Percentiles rank a stretch among this genome's conserved stretches.
Evolutionary conservation across 2,797 vertebrate species (phyloP).

Genomic region (Lithobates sylvaticus): DNA sequence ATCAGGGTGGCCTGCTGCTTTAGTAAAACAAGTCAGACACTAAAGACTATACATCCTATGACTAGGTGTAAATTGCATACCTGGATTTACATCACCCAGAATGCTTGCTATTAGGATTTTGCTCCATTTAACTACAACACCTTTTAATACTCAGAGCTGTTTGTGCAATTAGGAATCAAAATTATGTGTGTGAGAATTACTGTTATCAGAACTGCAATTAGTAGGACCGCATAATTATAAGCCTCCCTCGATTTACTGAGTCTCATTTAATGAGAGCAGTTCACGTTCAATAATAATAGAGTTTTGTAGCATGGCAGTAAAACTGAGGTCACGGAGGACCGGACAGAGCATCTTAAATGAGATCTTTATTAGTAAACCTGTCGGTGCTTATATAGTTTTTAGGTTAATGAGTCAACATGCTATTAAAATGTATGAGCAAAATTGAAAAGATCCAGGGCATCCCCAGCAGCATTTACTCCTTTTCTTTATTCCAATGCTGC

Average conservation of each 20-base stretch:
- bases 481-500: too few species aligned
- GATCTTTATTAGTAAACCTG: not conserved
- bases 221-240: not conserved
- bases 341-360: not conserved
- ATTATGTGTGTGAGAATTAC: not conserved
- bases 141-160: not conserved
- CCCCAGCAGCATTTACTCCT: too few species aligned
- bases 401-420: too few species aligned
- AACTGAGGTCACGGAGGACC: not conserved
- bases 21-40: too few species aligned
- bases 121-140: not conserved
- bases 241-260: not conserved
- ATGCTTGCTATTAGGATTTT: not conserved
- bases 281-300: not conserved
- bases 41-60: too few species aligned
- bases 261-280: not conserved
- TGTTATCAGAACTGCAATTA: slow-evolving; percentile 17
- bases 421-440: too few species aligned
- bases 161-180: slow-evolving; percentile 14
- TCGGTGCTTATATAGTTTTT: too few species aligned
- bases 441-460: too few species aligned
- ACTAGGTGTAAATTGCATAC: too few species aligned
- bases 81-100: too few species aligned
- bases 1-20: too few species aligned
- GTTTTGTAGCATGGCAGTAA: not conserved